Evolutionary conservation across 1,140 invertebrate species (phyloP), one percentile per base, ranked within the genome.

Genomic region (Polyergus mexicanus): DNA sequence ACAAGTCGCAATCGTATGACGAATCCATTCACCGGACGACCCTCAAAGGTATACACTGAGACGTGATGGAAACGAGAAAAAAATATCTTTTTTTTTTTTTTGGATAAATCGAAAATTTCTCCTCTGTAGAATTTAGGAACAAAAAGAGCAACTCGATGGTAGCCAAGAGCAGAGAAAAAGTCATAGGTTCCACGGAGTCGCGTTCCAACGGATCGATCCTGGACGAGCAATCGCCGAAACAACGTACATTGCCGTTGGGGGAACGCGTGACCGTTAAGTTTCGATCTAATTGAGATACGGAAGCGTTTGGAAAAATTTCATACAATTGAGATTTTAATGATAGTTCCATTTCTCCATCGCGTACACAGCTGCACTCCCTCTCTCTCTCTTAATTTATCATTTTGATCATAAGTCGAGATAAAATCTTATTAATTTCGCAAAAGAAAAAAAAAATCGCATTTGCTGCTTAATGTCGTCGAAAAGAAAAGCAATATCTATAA

Each of bases 251-350:
- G 19, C 41, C 41, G 51, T 63, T 38, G 54, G 56, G 51, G n/a
- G 35, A 66, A 75, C 58, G 66, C 75, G 58, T 84, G 25, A 60
- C 44, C 58, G 66, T 91, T 90, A 86, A 91, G 80, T 91, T 68
- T 88, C 62, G 44, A 83, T 80, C 58, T 84, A 78, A 87, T 66
- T 38, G 56, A n/a, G 22, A 38, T 54, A 68, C 44, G 25, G 69
- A 62, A 77, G 58, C 16, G 58, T 44, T 58, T 22, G 35, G 11
- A 84, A 62, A 1, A 25, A 77, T 76, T 54, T n/a, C 0, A 38
- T 56, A 19, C 19, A 68, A 66, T 68, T 60, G 5, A 56, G 35
- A 32, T 65, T 47, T 65, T 32, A 4, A 77, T 41, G 19, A 47
- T 47, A 47, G 35, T 13, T 51, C 11, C 19, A 28, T 32, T 41